Conservation (phyloP, 1,140 invertebrate species). For the Laupala kohalensis region DNA sequence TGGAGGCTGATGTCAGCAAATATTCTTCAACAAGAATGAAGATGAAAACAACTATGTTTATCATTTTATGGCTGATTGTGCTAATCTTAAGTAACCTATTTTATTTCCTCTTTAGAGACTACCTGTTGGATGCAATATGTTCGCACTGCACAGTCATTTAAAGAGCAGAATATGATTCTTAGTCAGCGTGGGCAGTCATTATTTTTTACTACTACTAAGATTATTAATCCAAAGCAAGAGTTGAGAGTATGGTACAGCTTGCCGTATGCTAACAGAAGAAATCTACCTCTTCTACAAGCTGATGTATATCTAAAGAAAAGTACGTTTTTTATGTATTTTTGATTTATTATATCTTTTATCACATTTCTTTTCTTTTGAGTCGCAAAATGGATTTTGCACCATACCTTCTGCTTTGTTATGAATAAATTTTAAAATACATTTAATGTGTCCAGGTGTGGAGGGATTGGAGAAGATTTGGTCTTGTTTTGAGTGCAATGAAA, state of each 20-base stretch:
- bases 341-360: background rate
- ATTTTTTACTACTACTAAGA: constrained; percentile 50
- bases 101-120: constrained; percentile 29
- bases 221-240: constrained; percentile 48
- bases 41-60: too few species aligned
- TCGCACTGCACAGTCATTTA: constrained; percentile 41
- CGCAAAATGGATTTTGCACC: too few species aligned
- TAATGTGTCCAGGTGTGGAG: background rate
- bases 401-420: too few species aligned
- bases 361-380: background rate
- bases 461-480: constrained; percentile 24
- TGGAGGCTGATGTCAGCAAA: too few species aligned
- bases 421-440: too few species aligned
- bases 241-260: constrained; percentile 48
- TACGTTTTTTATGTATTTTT: background rate
- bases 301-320: constrained; percentile 23
- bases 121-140: constrained; percentile 81
- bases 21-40: too few species aligned
- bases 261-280: constrained; percentile 39
- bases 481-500: constrained; percentile 46
- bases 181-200: constrained; percentile 50
- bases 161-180: constrained; percentile 58
- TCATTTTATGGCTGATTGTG: too few species aligned
- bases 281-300: constrained; percentile 27
- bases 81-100: background rate